Conservation (phyloP, 2,797 vertebrate genomes). For the Phalloptychus januarius region DNA sequence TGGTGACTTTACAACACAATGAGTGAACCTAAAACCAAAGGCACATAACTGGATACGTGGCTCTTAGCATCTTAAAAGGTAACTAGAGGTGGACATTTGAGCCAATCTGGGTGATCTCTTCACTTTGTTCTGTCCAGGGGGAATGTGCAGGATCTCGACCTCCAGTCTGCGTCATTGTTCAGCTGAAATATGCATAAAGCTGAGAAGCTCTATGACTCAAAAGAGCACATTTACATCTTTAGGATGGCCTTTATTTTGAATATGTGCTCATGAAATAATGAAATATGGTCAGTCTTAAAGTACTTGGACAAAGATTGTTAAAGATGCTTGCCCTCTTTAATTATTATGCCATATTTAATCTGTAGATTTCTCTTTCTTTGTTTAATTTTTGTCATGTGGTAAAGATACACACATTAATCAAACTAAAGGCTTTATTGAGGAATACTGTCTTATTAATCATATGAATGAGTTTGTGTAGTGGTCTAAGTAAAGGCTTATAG, state of each 20-base stretch:
- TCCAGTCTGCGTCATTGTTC: background rate
- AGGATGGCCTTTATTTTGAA: background rate
- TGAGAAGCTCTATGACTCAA: background rate
- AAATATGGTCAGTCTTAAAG: background rate
- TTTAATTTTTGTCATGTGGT: background rate
- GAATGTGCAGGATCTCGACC: background rate
- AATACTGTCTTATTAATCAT: background rate
- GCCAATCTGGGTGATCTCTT: background rate
- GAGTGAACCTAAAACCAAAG: slow-evolving; percentile 6
- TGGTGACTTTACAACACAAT: background rate
- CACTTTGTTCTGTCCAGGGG: background rate
- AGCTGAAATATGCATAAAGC: background rate
- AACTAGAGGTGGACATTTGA: slow-evolving; percentile 9
- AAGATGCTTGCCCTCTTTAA: background rate
- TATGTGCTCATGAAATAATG: background rate
- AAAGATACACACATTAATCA: background rate
- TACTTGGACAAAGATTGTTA: background rate
- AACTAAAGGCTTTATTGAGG: background rate
- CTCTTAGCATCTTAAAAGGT: background rate
- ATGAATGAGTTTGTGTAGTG: background rate
- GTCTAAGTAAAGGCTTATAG: background rate
- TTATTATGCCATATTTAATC: too few species aligned
- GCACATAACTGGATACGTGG: background rate
- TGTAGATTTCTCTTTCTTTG: background rate
- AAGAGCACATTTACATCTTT: background rate